These are phyloP conservation scores for Patella ulyssiponensis DNA, from an alignment of 2,888 invertebrate genomes.

Conservation along the genomic window DNA sequence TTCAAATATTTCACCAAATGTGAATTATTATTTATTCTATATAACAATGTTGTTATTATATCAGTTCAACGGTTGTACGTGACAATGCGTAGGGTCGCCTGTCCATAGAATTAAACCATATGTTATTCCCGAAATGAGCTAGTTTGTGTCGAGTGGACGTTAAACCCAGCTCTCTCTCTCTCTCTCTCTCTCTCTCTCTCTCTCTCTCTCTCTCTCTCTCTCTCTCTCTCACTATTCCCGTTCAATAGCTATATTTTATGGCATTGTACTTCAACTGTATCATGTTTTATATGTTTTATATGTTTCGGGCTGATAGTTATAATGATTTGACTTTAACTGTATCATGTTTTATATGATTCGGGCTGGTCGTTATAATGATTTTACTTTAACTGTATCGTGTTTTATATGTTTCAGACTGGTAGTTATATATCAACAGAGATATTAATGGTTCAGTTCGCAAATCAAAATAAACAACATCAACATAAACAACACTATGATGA, in stretches of 20 bases:
- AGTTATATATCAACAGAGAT: slow-evolving; percentile 34
- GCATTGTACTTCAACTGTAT: too few species aligned
- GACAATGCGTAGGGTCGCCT: background rate
- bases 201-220: slow-evolving; percentile 13
- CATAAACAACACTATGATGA: background rate
- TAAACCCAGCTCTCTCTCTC: background rate
- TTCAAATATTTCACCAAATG: background rate
- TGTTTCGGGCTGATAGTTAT: too few species aligned
- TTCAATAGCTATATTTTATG: too few species aligned
- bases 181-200: slow-evolving; percentile 14
- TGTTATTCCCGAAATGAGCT: too few species aligned
- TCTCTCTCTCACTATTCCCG: too few species aligned
- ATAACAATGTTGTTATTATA: background rate
- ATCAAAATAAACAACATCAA: background rate
- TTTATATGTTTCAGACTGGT: slow-evolving; percentile 35
- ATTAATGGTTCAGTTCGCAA: slow-evolving; percentile 20
- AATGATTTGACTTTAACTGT: too few species aligned
- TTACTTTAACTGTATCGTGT: too few species aligned
- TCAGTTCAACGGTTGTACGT: background rate
- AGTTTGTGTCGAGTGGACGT: too few species aligned
- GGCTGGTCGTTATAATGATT: slow-evolving; percentile 39
- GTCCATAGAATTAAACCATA: background rate
- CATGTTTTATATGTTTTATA: too few species aligned
- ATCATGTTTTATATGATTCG: slow-evolving; percentile 23
- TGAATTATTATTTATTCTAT: background rate